Conservation (phyloP, 2,113 vertebrate genomes). For the Actenoides hombroni region DNA sequence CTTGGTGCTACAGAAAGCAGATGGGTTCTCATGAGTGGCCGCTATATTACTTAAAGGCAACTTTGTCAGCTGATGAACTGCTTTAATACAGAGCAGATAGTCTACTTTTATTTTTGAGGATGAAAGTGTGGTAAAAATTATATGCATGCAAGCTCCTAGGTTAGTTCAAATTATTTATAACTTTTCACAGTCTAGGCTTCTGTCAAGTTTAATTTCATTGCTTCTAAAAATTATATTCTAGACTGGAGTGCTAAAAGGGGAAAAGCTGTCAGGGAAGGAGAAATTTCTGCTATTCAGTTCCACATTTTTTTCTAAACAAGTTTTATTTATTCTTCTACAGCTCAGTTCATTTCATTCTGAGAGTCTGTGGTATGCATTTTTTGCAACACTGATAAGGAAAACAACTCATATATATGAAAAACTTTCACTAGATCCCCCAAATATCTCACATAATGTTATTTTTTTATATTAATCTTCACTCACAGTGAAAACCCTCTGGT, state of each 20-base stretch:
- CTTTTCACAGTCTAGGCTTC: background rate
- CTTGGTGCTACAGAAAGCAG: background rate
- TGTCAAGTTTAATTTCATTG: constrained; percentile 3
- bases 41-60: background rate
- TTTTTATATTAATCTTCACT: background rate
- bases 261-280: background rate
- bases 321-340: background rate
- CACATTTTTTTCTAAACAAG: background rate
- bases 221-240: constrained; percentile 5
- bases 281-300: constrained; percentile 14
- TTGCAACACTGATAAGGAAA: background rate
- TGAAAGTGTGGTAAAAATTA: constrained; percentile 11
- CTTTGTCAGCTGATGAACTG: background rate
- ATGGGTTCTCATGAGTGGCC: background rate
- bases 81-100: constrained; percentile 24
- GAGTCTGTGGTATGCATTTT: background rate
- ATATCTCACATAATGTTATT: background rate
- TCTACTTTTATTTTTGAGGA: constrained; percentile 21
- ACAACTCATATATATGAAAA: background rate
- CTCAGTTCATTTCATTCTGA: background rate
- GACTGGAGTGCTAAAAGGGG: background rate
- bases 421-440: background rate
- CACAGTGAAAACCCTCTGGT: background rate
- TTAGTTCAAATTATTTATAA: constrained; percentile 1
- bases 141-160: background rate